Percentiles rank a stretch among this genome's conserved stretches.
Conservation (phyloP, 2,113 vertebrate genomes). For the Python bivittatus region DNA sequence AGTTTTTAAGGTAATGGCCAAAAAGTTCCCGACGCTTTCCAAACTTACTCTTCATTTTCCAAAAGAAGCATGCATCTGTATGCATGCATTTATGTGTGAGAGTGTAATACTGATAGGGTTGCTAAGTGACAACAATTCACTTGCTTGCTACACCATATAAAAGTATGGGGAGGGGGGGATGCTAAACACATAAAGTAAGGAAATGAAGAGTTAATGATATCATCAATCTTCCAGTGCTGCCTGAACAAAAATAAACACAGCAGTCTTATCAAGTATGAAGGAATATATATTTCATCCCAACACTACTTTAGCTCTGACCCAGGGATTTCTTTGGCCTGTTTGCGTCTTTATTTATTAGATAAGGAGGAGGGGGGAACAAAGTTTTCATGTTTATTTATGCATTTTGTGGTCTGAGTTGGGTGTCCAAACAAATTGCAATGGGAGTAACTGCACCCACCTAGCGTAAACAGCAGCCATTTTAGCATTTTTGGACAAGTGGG, state of each 20-base stretch:
- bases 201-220: conserved; percentile 51
- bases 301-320: conserved; percentile 24
- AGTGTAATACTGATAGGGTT: background rate
- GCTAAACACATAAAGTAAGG: conserved; percentile 14
- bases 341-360: background rate
- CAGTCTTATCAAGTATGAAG: conserved; percentile 31
- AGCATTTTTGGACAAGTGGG: background rate
- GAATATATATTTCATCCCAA: conserved; percentile 38
- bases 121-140: background rate
- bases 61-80: background rate
- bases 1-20: background rate
- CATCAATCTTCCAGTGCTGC: conserved; percentile 40
- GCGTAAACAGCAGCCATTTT: background rate
- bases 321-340: conserved; percentile 29
- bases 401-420: background rate
- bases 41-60: background rate
- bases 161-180: background rate
- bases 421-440: background rate
- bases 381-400: background rate
- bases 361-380: background rate
- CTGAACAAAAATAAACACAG: conserved; percentile 47
- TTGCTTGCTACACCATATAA: background rate
- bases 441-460: too few relatives aligned
- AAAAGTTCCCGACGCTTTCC: background rate
- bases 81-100: background rate